A percentile compares a stretch with the other conserved stretches of the same genome.
phyloP scores from a whole-genome alignment of 2,113 vertebrate genomes.

The Tor tambroides region DNA sequence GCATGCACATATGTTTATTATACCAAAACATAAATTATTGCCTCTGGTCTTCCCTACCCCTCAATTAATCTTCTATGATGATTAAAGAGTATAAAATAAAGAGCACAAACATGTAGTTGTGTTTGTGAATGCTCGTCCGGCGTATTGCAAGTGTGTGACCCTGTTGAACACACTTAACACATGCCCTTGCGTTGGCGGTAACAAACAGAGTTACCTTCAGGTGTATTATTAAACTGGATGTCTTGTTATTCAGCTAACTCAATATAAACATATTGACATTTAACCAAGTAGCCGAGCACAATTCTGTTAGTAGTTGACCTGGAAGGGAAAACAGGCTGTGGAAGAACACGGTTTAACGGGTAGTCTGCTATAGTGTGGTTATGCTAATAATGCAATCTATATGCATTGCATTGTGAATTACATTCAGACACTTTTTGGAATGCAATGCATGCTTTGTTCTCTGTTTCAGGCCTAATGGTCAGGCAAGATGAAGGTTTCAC shows the following conservation, averaged over 20 bases:
- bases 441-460: not conserved
- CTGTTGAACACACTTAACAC: not conserved
- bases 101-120: not conserved
- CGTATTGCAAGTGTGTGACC: not conserved
- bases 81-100: not conserved
- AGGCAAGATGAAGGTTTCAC: not conserved
- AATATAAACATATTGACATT: constrained; percentile 14
- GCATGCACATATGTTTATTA: not conserved
- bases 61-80: not conserved
- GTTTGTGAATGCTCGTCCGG: not conserved
- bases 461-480: not conserved
- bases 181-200: not conserved
- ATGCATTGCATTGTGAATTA: not conserved
- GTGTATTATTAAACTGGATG: not conserved
- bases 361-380: not conserved
- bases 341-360: not conserved
- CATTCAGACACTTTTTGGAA: not conserved
- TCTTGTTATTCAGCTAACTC: not conserved
- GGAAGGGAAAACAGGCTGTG: not conserved
- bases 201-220: not conserved
- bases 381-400: not conserved
- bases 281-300: not conserved
- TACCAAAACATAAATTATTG: not conserved
- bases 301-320: not conserved
- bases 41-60: not conserved